Evolutionary conservation across 1,140 invertebrate genomes (phyloP).

Genomic region (Drosophila aff.): DNA sequence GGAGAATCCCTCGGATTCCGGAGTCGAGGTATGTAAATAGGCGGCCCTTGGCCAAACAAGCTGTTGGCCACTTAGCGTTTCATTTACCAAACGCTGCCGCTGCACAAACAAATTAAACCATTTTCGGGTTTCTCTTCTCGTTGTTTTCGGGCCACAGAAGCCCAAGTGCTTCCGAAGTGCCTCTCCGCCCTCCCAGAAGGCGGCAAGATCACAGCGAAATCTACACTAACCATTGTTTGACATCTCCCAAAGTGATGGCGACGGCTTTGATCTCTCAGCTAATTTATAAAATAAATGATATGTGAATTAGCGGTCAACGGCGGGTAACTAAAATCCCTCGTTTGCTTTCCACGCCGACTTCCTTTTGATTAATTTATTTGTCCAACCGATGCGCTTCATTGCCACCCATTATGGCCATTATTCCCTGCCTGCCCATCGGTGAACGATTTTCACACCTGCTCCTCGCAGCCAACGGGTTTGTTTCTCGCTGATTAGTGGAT

Average conservation of each 20-base stretch:
- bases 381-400: slow-evolving; percentile 33
- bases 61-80: slow-evolving; percentile 77
- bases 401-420: slow-evolving; percentile 56
- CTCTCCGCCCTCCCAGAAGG: slow-evolving; percentile 18
- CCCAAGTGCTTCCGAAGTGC: slow-evolving; percentile 74
- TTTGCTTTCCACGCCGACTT: slow-evolving; percentile 61
- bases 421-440: slow-evolving; percentile 36
- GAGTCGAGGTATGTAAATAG: slow-evolving; percentile 43
- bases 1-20: slow-evolving; percentile 17
- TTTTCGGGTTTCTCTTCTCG: slow-evolving; percentile 49
- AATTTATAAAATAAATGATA: slow-evolving; percentile 76
- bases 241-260: slow-evolving; percentile 38
- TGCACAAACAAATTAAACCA: slow-evolving; percentile 78
- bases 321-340: slow-evolving; percentile 48
- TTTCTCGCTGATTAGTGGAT: slow-evolving; percentile 58
- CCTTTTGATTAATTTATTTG: slow-evolving; percentile 81
- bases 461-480: slow-evolving; percentile 26
- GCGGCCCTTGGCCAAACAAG: slow-evolving; percentile 57
- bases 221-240: slow-evolving; percentile 55
- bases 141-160: slow-evolving; percentile 66
- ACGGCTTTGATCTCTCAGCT: slow-evolving; percentile 53
- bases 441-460: slow-evolving; percentile 75
- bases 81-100: slow-evolving; percentile 77
- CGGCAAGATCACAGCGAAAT: slow-evolving; percentile 65
- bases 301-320: slow-evolving; percentile 72